Base-by-base conservation (phyloP, 2,888 invertebrate genomes). In the Pelosia muscerda region DNA sequence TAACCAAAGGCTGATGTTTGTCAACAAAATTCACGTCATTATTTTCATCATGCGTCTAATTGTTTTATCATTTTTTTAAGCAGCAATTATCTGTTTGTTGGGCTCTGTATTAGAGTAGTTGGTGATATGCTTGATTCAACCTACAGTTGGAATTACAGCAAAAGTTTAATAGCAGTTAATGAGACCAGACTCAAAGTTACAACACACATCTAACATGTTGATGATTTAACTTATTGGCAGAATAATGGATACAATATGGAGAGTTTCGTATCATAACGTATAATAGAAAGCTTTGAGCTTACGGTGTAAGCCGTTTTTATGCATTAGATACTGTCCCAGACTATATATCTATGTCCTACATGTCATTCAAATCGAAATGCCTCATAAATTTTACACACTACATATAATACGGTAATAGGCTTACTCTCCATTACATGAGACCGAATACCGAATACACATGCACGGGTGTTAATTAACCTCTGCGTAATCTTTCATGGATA, bases 1-100 rank as follows among this genome's bases (percentile, higher is more conserved):
- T 58, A 57, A 65, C 56, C 23, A 25, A 63, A 42, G 4, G 26
- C 54, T 63, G 57, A 54, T 63, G 19, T 65, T 55, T 55, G 65
- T 34, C 22, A 34, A 63, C 55, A 53, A 55, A 19, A 49, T 26
- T 61, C 23, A 38, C 38, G n/a, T 38, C 23, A 38, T 4, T n/a
- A 22, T 10, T 22, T 53, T 26, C n/a, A 26, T 31, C 25, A 28
- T 54, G 34, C 23, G 38, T 25, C 8, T 25, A 22, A 22, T 0
- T 22, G 11, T 2, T 22, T 58, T 23, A 55, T n/a, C 5, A 34
- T 34, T 59, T 26, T 1, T 0, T 34, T 59, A 23, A 8, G 15
- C 8, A 26, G 26, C 1, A 55, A 55, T 25, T 55, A 55, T 55
- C 13, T 55, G 22, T 23, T 55, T 55, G 49, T 19, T 49, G 2